These are phyloP conservation scores for Metallyticus violacea DNA, from an alignment of 2,888 invertebrate species.

Conservation along the genomic window DNA sequence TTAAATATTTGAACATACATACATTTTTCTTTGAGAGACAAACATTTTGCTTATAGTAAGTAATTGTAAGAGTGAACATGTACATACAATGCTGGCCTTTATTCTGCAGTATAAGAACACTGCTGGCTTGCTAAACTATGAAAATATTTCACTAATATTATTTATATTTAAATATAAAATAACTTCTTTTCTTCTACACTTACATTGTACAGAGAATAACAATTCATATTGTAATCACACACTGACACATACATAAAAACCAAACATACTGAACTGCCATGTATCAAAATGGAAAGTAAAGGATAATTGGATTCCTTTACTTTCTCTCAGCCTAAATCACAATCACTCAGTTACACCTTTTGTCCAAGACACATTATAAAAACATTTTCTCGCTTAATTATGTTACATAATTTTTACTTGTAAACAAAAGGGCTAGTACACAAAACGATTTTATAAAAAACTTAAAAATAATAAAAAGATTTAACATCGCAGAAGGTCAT, in stretches of 20 bases:
- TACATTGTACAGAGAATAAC: background rate
- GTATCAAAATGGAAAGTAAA: background rate
- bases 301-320: background rate
- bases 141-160: background rate
- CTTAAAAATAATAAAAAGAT: background rate
- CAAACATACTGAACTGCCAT: background rate
- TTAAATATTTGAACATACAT: background rate
- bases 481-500: background rate
- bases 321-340: background rate
- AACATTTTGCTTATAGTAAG: background rate
- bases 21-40: background rate
- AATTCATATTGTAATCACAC: background rate
- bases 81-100: background rate
- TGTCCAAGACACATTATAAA: background rate
- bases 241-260: background rate
- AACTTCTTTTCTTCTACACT: background rate
- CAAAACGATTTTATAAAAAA: background rate
- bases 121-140: background rate
- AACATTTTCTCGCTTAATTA: background rate
- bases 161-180: background rate
- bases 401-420: background rate
- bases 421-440: conserved; percentile 5
- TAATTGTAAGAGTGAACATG: background rate
- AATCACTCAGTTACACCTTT: background rate
- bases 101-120: background rate